Conservation (phyloP, 37 sponge, comb jelly and placozoan genomes). For the Mnemiopsis leidyi region DNA sequence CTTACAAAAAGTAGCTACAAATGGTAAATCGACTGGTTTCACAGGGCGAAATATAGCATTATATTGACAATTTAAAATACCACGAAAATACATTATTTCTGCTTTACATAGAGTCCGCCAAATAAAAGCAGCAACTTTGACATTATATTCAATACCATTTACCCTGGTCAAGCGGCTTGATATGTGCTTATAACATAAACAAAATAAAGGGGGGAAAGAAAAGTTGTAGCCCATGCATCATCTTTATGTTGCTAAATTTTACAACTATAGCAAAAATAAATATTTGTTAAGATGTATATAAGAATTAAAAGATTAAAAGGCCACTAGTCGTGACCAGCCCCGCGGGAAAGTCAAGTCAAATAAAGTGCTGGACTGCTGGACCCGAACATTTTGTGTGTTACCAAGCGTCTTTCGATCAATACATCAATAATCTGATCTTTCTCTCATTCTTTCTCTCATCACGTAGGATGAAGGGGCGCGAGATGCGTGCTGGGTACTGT, state of each 20-base stretch:
- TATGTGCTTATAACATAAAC: neutral
- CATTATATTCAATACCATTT: slow-evolving; percentile 9
- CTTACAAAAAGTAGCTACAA: neutral
- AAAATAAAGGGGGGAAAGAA: slow-evolving; percentile 30
- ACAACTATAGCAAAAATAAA: slow-evolving; percentile 53
- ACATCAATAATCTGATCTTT: neutral
- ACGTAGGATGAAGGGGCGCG: too few relatives aligned
- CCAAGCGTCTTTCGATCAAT: neutral
- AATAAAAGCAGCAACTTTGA: too few relatives aligned
- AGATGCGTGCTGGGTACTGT: neutral
- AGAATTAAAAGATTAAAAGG: slow-evolving; percentile 48
- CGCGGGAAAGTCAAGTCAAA: neutral
- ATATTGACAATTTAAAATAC: neutral
- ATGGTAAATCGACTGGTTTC: neutral
- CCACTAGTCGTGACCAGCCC: slow-evolving; percentile 2
- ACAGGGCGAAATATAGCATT: neutral
- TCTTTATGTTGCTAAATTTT: neutral
- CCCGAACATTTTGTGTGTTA: neutral
- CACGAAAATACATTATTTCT: neutral
- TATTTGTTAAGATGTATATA: slow-evolving; percentile 54
- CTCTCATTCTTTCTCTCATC: neutral
- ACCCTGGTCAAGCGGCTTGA: slow-evolving; percentile 12
- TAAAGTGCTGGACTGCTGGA: neutral
- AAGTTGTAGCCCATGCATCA: slow-evolving; percentile 24
- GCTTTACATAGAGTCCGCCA: too few relatives aligned